These are phyloP conservation scores for Nomada hirtipes DNA, from an alignment of 2,888 invertebrate genomes.

Conservation along the genomic window DNA sequence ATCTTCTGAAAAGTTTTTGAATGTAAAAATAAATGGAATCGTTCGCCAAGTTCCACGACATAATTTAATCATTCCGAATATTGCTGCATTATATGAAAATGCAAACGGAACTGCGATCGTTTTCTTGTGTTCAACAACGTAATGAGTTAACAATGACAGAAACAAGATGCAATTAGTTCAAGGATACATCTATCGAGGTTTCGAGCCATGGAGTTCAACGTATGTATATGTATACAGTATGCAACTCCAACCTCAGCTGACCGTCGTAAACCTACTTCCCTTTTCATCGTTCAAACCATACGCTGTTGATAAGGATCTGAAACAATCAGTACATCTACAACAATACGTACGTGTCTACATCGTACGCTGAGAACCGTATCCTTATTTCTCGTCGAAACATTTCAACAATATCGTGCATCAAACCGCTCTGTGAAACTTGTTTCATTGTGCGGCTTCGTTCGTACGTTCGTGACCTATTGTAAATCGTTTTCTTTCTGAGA, in stretches of 20 bases:
- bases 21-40: no score
- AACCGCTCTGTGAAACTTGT: not conserved
- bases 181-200: not conserved
- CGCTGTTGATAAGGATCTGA: slow-evolving; percentile 11
- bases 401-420: slow-evolving; percentile 26
- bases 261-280: not conserved
- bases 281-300: slow-evolving; percentile 2
- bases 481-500: no score
- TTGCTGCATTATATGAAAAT: no score
- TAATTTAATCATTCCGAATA: no score
- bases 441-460: not conserved
- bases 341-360: not conserved
- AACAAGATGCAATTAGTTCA: slow-evolving; percentile 28
- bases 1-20: no score
- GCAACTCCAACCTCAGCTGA: not conserved
- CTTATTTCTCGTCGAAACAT: slow-evolving; percentile 1
- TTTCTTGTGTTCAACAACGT: not conserved
- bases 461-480: not conserved
- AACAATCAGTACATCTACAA: slow-evolving; percentile 19
- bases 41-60: no score
- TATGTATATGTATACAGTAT: not conserved
- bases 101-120: not conserved
- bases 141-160: not conserved
- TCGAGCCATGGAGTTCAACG: not conserved
- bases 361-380: not conserved